A percentile compares a stretch with the other conserved stretches of the same genome.
These are phyloP conservation scores for Hemaris fuciformis DNA, from an alignment of 2,888 invertebrate species.

Conservation along the genomic window DNA sequence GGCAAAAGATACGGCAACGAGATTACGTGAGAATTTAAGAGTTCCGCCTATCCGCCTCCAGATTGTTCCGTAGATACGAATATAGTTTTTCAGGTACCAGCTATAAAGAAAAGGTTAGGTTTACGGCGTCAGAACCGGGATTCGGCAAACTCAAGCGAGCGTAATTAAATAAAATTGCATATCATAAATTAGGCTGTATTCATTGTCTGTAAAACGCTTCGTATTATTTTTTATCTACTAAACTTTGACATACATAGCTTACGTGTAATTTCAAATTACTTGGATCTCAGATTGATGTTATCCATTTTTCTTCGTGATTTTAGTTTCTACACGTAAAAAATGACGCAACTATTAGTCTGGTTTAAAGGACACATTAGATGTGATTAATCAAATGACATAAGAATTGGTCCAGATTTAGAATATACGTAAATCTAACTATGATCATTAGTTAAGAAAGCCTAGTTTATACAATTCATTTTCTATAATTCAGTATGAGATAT, in stretches of 20 bases:
- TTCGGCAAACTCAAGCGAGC: background rate
- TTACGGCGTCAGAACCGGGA: conserved; percentile 21
- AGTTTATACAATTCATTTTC: background rate
- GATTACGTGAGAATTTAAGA: conserved; percentile 67
- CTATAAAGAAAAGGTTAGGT: conserved; percentile 35
- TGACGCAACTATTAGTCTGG: background rate
- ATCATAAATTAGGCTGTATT: background rate
- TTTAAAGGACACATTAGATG: conserved; percentile 1
- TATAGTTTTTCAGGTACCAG: conserved; percentile 39
- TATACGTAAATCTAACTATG: background rate
- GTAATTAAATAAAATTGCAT: background rate
- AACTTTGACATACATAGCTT: background rate
- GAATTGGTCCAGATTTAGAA: background rate
- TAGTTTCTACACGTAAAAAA: background rate
- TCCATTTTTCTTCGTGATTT: background rate
- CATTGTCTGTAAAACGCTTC: background rate
- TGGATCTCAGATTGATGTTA: background rate
- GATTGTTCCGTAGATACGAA: conserved; percentile 44
- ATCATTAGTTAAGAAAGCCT: background rate
- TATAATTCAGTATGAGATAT: background rate
- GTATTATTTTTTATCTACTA: background rate
- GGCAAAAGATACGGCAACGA: conserved; percentile 43
- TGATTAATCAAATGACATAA: background rate
- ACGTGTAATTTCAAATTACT: background rate
- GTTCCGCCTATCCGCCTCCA: conserved; percentile 45